Conservation (phyloP, 2,888 invertebrate genomes). For the Tanytarsus gracilentus region DNA sequence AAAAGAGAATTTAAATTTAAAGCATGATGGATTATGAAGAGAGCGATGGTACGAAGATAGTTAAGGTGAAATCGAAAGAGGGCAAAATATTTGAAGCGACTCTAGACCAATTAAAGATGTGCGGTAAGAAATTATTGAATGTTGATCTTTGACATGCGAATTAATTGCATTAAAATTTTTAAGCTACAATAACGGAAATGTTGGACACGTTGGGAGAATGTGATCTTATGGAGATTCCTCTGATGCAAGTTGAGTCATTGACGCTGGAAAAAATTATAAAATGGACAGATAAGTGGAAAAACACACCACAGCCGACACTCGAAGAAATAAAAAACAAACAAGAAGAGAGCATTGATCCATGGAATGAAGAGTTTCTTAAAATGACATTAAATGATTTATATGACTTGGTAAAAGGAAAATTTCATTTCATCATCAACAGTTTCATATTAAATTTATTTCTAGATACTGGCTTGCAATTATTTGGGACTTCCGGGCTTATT, state of each 20-base stretch:
- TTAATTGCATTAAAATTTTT: too few species aligned
- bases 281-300: neutral
- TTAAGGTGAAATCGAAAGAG: neutral
- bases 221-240: neutral
- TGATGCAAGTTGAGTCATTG: neutral
- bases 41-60: too few species aligned
- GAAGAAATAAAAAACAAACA: slow-evolving; percentile 14
- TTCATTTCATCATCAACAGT: neutral
- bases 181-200: slow-evolving; percentile 8
- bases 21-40: too few species aligned
- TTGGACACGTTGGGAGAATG: neutral
- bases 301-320: slow-evolving; percentile 1
- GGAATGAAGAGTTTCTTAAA: slow-evolving; percentile 9
- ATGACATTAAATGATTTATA: slow-evolving; percentile 2
- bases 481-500: slow-evolving; percentile 9
- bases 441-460: neutral
- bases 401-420: neutral
- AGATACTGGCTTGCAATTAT: slow-evolving; percentile 17
- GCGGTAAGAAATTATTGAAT: too few species aligned
- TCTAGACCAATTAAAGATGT: neutral
- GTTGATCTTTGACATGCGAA: too few species aligned
- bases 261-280: neutral
- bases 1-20: too few species aligned
- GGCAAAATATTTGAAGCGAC: neutral
- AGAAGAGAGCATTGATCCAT: neutral